A percentile compares a stretch with the other conserved stretches of the same genome.
phyloP scores from a whole-genome alignment of 2,888 invertebrate species.

The Syrphus vitripennis region DNA sequence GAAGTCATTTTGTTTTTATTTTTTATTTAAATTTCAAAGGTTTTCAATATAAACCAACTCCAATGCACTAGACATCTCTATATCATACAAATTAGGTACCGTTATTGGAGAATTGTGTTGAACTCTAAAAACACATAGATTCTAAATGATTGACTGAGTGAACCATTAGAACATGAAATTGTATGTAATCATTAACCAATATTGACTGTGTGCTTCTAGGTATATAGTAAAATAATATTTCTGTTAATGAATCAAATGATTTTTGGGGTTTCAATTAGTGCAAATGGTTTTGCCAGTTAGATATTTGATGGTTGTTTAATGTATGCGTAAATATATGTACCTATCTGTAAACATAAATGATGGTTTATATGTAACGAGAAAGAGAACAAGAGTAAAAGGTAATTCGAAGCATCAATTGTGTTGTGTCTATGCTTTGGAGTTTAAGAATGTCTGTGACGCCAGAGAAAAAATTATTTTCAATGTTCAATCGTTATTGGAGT shows the following conservation, averaged over 20 bases:
- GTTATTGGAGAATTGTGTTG: conserved; percentile 17
- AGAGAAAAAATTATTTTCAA: too few relatives aligned
- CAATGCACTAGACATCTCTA: neutral
- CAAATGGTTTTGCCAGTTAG: conserved; percentile 56
- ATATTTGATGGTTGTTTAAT: conserved; percentile 11
- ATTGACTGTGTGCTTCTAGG: conserved; percentile 29
- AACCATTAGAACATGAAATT: conserved; percentile 46
- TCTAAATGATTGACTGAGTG: neutral
- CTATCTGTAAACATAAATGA: too few relatives aligned
- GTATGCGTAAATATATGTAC: neutral
- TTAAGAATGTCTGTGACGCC: too few relatives aligned
- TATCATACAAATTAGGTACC: neutral
- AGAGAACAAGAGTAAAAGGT: too few relatives aligned
- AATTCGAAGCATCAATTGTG: too few relatives aligned
- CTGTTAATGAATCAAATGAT: conserved; percentile 61
- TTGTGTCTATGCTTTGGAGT: too few relatives aligned
- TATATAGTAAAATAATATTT: conserved; percentile 5
- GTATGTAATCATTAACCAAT: conserved; percentile 52
- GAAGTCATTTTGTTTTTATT: too few relatives aligned
- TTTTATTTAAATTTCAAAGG: conserved; percentile 45
- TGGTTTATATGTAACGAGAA: too few relatives aligned
- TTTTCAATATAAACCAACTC: neutral
- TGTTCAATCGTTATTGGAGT: too few relatives aligned
- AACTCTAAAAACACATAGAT: conserved; percentile 18
- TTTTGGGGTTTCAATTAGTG: conserved; percentile 66